These are phyloP conservation scores for Zosterops borbonicus DNA, from an alignment of 2,113 vertebrate genomes.

Conservation along the genomic window DNA sequence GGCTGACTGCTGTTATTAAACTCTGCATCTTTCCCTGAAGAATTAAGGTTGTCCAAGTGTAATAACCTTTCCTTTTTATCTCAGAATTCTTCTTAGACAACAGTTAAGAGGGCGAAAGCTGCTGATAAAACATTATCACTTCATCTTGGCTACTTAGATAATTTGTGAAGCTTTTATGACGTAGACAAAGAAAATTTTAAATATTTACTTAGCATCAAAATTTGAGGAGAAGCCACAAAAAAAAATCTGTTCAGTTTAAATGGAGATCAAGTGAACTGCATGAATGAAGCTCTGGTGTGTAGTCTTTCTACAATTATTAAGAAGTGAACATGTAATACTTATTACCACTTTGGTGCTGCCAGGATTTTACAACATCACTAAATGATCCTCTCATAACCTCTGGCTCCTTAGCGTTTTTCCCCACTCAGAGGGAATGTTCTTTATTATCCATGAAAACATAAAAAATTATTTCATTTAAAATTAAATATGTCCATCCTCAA, in stretches of 20 bases:
- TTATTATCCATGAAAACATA: conserved; percentile 65
- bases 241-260: not conserved
- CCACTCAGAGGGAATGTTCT: conserved; percentile 23
- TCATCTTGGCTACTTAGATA: not conserved
- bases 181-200: not conserved
- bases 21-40: conserved; percentile 19
- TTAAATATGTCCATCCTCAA: conserved; percentile 58
- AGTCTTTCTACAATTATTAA: not conserved
- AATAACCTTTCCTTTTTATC: conserved; percentile 46
- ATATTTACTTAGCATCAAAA: not conserved
- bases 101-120: not conserved
- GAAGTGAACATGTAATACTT: conserved; percentile 1
- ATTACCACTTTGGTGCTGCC: not conserved
- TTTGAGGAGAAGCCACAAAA: not conserved
- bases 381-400: not conserved
- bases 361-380: conserved; percentile 23
- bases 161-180: not conserved
- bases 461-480: conserved; percentile 67
- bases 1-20: conserved; percentile 44
- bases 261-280: not conserved
- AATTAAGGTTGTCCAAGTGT: conserved; percentile 42
- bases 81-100: not conserved
- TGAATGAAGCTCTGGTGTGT: not conserved
- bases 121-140: not conserved
- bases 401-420: conserved; percentile 34